A percentile compares a stretch with the other conserved stretches of the same genome.
phyloP scores from a whole-genome alignment of 2,888 invertebrate genomes.

The Noctua pronuba region DNA sequence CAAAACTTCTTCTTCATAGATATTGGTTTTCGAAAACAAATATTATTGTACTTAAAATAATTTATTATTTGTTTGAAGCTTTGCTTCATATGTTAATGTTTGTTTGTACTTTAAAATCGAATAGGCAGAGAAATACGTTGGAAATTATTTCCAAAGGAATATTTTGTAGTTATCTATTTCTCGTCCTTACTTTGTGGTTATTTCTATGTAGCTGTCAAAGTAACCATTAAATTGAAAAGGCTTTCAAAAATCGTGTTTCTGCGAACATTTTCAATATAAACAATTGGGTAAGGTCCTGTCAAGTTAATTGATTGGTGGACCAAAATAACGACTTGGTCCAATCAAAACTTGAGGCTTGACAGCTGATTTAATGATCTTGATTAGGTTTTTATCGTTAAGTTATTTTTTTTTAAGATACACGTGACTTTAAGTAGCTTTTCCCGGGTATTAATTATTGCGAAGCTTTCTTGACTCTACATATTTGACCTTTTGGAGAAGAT shows the following conservation, averaged over 20 bases:
- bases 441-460: not conserved
- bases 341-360: not conserved
- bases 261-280: not conserved
- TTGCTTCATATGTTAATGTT: conserved; percentile 6
- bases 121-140: not conserved
- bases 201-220: conserved; percentile 6
- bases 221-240: conserved; percentile 3
- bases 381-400: not conserved
- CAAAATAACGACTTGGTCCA: not conserved
- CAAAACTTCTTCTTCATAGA: not conserved
- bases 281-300: not conserved
- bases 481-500: not conserved
- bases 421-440: not conserved
- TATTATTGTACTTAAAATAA: not conserved
- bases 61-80: not conserved
- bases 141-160: conserved; percentile 1
- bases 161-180: conserved; percentile 15
- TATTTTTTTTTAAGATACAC: not conserved
- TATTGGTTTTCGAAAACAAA: not conserved
- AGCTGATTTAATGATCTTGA: not conserved
- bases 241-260: conserved; percentile 4
- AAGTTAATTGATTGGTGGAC: not conserved
- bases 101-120: conserved; percentile 3
- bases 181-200: conserved; percentile 4
- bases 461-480: not conserved